Conservation (phyloP, 2,113 vertebrate genomes). For the Zosterops lateralis region DNA sequence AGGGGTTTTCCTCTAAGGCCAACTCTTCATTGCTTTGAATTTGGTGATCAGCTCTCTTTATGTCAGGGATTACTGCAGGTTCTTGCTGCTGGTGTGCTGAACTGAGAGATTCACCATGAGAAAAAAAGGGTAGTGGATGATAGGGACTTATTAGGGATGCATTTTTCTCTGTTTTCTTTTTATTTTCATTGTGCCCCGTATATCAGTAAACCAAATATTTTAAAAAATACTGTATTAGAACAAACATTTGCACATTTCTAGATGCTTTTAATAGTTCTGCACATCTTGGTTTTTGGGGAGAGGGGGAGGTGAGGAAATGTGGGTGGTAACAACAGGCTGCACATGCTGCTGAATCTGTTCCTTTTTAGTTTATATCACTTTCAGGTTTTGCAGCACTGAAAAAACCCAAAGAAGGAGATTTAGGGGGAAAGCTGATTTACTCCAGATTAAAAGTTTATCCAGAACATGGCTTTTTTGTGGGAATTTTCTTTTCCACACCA, state of each 20-base stretch:
- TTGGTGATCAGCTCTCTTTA: not conserved
- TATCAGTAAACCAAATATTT: not conserved
- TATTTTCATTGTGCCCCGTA: not conserved
- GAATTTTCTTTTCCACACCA: not conserved
- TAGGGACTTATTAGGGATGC: rapidly evolving
- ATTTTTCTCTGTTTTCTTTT: not conserved
- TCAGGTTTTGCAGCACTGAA: not conserved
- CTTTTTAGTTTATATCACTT: not conserved
- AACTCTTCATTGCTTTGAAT: not conserved
- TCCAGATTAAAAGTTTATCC: not conserved
- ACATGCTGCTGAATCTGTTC: not conserved
- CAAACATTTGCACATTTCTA: not conserved
- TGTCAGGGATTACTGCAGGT: not conserved
- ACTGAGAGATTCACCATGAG: not conserved
- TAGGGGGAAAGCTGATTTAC: not conserved
- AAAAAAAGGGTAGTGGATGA: not conserved
- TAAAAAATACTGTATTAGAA: not conserved
- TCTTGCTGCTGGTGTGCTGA: not conserved
- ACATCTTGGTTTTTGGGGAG: not conserved
- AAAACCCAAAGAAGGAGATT: not conserved
- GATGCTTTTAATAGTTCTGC: not conserved
- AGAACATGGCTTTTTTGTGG: not conserved
- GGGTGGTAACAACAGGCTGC: not conserved
- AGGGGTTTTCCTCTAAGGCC: not conserved
- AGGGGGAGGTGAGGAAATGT: not conserved